Evolutionary conservation across 2,797 vertebrate genomes (phyloP).

Genomic region (Gadopsis marmoratus): DNA sequence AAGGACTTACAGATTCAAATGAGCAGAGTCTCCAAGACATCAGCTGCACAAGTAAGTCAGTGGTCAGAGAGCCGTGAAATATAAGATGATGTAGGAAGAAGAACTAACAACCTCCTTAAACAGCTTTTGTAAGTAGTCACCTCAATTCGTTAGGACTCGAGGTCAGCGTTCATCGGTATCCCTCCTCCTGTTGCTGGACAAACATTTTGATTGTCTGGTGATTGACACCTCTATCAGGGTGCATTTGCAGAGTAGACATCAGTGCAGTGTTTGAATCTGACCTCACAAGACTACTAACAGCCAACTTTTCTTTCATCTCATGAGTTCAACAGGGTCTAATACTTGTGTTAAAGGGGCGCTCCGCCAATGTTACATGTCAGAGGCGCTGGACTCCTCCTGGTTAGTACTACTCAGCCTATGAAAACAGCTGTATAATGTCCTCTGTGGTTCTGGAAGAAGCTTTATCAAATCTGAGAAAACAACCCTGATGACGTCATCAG

Average conservation of each 20-base stretch:
- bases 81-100: neutral
- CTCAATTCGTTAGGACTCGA: neutral
- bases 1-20: conserved; percentile 76
- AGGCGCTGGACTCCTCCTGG: neutral
- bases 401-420: neutral
- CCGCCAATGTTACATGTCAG: neutral
- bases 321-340: neutral
- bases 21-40: conserved; percentile 81
- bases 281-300: neutral
- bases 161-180: neutral
- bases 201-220: neutral
- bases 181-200: neutral
- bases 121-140: neutral
- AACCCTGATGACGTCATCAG: neutral
- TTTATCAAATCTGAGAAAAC: neutral
- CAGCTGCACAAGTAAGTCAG: conserved; percentile 89
- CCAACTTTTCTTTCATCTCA: neutral
- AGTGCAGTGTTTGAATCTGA: neutral
- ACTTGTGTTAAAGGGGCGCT: neutral
- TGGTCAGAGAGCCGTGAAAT: neutral
- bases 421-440: neutral
- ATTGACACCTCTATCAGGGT: neutral
- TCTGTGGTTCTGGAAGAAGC: neutral
- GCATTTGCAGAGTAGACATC: neutral
- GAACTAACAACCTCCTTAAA: neutral